phyloP scores from a whole-genome alignment of 2,797 vertebrate genomes.

The Sebastes wilsoni region DNA sequence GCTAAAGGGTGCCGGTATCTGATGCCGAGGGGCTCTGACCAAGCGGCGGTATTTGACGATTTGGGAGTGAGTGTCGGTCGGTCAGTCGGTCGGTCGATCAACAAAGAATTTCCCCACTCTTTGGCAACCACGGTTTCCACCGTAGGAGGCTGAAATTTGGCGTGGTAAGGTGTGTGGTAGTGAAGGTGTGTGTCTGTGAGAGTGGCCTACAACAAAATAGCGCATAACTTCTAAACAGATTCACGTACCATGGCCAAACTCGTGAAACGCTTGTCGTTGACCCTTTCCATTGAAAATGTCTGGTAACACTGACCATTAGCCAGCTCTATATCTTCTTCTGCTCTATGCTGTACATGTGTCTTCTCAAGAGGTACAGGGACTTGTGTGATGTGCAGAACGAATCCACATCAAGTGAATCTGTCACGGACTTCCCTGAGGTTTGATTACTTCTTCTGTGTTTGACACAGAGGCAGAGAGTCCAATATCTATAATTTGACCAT shows the following conservation, averaged over 20 bases:
- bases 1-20: no score
- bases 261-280: no score
- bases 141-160: no score
- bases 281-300: neutral
- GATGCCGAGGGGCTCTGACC: no score
- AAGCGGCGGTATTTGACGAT: no score
- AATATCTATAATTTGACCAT: neutral
- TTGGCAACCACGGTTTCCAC: rapidly evolving
- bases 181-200: no score
- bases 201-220: no score
- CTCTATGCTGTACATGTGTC: neutral
- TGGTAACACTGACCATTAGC: neutral
- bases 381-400: neutral
- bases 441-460: neutral
- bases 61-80: no score
- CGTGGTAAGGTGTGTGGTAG: no score
- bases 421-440: neutral
- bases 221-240: no score
- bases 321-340: neutral
- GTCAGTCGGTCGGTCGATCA: rapidly evolving
- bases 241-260: no score
- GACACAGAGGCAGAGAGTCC: neutral
- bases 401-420: neutral
- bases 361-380: neutral
- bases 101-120: no score